Conservation (phyloP, 1,140 invertebrate genomes). For the Drosophila kepulauana region DNA sequence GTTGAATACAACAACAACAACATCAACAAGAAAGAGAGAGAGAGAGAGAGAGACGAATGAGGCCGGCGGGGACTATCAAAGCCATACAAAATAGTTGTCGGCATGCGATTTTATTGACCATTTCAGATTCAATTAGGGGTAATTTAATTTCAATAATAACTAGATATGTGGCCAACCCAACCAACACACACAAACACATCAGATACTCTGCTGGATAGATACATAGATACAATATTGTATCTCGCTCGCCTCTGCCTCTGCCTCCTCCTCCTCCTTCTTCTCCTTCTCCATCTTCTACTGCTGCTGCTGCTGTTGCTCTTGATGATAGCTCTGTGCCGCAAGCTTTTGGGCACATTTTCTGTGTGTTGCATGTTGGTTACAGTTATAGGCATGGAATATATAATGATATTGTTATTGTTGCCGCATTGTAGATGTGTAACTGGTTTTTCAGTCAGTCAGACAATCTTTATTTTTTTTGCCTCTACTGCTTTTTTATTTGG, state of each 20-base stretch:
- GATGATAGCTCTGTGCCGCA: conserved; percentile 58
- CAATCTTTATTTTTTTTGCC: not conserved
- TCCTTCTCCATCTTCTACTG: not conserved
- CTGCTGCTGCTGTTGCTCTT: not conserved
- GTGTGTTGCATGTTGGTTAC: conserved; percentile 43
- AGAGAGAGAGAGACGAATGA: not conserved
- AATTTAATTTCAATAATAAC: conserved; percentile 85
- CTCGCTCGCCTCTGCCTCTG: conserved; percentile 27
- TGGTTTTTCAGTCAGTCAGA: conserved; percentile 45
- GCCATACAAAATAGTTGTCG: conserved; percentile 71
- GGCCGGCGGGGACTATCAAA: conserved; percentile 61
- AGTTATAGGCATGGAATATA: conserved; percentile 55
- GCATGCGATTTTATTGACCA: conserved; percentile 84
- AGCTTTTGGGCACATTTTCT: conserved; percentile 45
- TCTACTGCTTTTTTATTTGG: not conserved
- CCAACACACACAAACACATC: conserved; percentile 18
- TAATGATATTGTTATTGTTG: conserved; percentile 16
- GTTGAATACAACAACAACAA: conserved; percentile 14
- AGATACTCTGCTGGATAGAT: conserved; percentile 32
- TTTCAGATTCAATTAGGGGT: conserved; percentile 84
- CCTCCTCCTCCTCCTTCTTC: not conserved
- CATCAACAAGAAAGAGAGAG: conserved; percentile 28
- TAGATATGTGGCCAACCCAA: conserved; percentile 56
- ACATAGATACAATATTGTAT: conserved; percentile 32
- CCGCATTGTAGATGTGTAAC: conserved; percentile 26